Evolutionary conservation across 2,797 vertebrate species (phyloP), one percentile per base, ranked within the genome.

Genomic region (Pseudomugil gertrudae): DNA sequence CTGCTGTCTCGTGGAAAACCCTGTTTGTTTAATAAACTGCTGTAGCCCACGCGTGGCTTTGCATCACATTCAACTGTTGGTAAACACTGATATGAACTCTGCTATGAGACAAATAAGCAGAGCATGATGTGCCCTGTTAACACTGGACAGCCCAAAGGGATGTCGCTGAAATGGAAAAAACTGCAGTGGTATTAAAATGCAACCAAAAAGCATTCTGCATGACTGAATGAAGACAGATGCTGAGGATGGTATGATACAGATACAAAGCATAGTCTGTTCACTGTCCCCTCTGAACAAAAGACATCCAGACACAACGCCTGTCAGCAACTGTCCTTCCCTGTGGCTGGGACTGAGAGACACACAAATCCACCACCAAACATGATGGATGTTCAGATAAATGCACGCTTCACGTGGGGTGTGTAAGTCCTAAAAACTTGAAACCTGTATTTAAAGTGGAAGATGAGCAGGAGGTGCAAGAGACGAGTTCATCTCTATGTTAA

Each of bases 251-350:
- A 52, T 61, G 59, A 74, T 59, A 74, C 64, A 77, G n/a, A n/a
- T n/a, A n/a, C n/a, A n/a, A 67, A 84, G 69, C 71, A 76, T 73
- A 84, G 38, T 55, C 55, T 32, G 69, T 78, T 43, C 64, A 58
- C 47, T 55, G 66, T 65, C 83, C 61, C 35, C 69, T 76, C 62
- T 72, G 63, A 86, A 87, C 83, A 87, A 88, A 81, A 72, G 75
- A 57, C 79, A 72, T 58, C 65, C 72, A 83, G 78, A 82, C 80
- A 82, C 68, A 63, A 43, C 57, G 70, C 66, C 76, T 78, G 72
- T 81, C 75, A 84, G 63, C 80, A 55, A 24, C 77, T 84, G 72
- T 62, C 72, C 79, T 81, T 72, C 69, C 61, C 73, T 68, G 61
- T 78, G 76, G 72, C 79, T 71, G 15, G 66, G 57, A 69, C 76